Evolutionary conservation across 2,113 vertebrate genomes (phyloP).

Genomic region (Melanotaenia duboulayi): DNA sequence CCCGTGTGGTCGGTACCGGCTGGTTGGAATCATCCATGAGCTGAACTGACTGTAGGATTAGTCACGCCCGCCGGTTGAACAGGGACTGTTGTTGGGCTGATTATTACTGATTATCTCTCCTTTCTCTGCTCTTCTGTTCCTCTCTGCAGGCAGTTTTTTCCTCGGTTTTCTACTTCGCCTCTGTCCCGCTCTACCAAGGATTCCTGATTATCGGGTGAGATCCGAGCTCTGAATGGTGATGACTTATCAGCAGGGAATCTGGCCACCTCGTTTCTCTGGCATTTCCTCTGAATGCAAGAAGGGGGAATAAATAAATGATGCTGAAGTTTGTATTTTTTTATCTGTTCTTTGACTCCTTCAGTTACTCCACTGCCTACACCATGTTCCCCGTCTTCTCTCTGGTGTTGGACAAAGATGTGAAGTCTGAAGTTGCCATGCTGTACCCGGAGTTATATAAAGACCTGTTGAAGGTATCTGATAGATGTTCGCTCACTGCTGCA

Average conservation of each 20-base stretch:
- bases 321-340: constrained; percentile 17
- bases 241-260: constrained; percentile 71
- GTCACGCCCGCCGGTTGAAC: constrained; percentile 1
- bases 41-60: not conserved
- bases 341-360: constrained; percentile 59
- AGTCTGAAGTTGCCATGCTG: constrained; percentile 97
- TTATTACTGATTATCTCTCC: too few relatives aligned
- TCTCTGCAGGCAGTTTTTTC: constrained; percentile 91
- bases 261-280: constrained; percentile 54
- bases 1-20: constrained; percentile 9
- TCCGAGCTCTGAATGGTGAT: constrained; percentile 35
- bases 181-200: constrained; percentile 96
- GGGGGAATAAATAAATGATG: constrained; percentile 55
- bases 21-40: constrained; percentile 18
- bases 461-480: constrained; percentile 89
- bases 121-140: not conserved
- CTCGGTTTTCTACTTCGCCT: constrained; percentile 97
- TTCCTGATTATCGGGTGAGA: constrained; percentile 98
- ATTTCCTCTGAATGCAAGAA: constrained; percentile 70
- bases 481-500: not conserved
- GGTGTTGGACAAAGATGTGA: constrained; percentile 97
- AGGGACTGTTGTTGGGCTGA: not conserved
- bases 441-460: constrained; percentile 99
- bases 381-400: constrained; percentile 99
- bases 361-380: constrained; percentile 97